Base-by-base conservation (phyloP, 1,140 invertebrate species). In the Drosophila carrolli region DNA sequence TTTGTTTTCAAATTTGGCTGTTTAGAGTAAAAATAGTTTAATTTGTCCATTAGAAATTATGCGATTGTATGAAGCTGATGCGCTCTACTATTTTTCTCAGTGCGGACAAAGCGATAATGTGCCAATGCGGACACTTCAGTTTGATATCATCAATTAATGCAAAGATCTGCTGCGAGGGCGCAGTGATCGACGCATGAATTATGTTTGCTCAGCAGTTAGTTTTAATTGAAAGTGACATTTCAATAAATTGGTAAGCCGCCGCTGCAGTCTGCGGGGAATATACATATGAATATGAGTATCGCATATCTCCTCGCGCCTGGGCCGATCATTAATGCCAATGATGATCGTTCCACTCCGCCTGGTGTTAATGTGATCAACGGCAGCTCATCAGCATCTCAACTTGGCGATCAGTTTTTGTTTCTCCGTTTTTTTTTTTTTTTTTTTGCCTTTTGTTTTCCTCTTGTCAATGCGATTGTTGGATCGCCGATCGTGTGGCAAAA, bases 181-280 rank as follows among this genome's bases (percentile, higher is more conserved):
- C 23, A 38, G 4, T 60, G 81, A 83, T 86, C 84, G 83, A 86
- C 79, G 71, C 75, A 73, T 86, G 79, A 78, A 86, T 86, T 86
- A 82, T 86, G 79, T 86, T 86, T 88, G 84, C 77, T 71, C 77
- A 84, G 77, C 84, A 84, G 84, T 89, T 89, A 72, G 68, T 80
- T 89, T 89, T 89, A 89, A 89, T 89, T 89, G 73, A 89, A 89
- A 78, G 84, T 89, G 84, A 89, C 84, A 89, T 89, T 89, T 89
- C 84, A 89, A 89, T 89, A 89, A 86, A 89, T 89, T 89, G 81
- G 76, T 81, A 78, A 78, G 71, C 78, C 47, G 56, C 50, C 60
- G 27, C 29, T 65, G 71, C 54, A 54, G 40, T 55, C 54, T 19
- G 48, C 1, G 10, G 4, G 10, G 37, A 51, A 32, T 41, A 63